Evolutionary conservation across 1,140 invertebrate genomes (phyloP), one percentile per base, ranked within the genome.

Genomic region (Solenopsis invicta): DNA sequence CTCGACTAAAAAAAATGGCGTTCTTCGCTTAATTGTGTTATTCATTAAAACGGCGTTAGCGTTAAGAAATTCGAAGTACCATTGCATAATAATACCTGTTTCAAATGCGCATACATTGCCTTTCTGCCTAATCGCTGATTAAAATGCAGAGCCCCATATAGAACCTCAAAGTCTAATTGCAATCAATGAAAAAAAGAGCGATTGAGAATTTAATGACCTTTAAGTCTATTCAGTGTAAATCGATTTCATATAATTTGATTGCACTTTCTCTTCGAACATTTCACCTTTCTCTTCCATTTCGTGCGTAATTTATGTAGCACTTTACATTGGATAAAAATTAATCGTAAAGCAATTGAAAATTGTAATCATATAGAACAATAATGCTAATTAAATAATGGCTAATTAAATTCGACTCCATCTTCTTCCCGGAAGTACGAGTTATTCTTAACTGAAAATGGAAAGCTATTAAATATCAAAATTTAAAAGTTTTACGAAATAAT

Each of bases 221-320:
- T 5, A 18, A 75, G 12, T 29, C 13, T 61, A 76, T 76, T 76
- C 56, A 24, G 10, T 8, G 16, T 59, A 76, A 59, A 8, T 56
- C 59, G n/a, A n/a, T 62, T 29, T 62, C 13, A 5, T 67, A 67
- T 66, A 66, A 78, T 78, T 78, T 45, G 29, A 78, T 45, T 50
- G 18, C 64, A 80, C 62, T 67, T 80, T 80, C 45, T 29, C 41
- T 64, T 24, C 12, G 10, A 45, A 29, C 75, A 77, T 77, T 77
- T 77, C 56, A 77, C 75, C 41, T 62, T 77, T 77, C 56, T 64
- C 56, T 77, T 13, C 13, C 74, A 29, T 76, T 61, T 76, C 37
- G 21, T 29, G 50, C 13, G 16, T 76, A 76, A 76, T 76, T 76
- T 76, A 76, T 76, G 37, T 45, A 41, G 37, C 21, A 37, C 50